Percentiles rank a stretch among this genome's conserved stretches.
Evolutionary conservation across 92 coral and sea anemone species (phyloP).

Genomic region (Zoanthus solanderi): DNA sequence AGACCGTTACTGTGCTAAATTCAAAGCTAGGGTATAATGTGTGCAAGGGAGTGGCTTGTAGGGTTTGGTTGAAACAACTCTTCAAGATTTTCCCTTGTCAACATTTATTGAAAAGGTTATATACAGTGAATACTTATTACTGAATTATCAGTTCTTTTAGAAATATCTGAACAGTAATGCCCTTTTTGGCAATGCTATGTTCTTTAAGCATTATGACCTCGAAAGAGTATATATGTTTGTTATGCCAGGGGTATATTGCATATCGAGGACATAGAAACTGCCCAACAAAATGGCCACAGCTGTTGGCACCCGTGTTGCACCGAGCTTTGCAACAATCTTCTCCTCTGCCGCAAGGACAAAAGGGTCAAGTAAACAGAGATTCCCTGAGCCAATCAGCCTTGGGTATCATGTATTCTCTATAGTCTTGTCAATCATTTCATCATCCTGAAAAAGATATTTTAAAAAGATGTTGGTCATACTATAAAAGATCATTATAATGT

Average conservation of each 20-base stretch:
- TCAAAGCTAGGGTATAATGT: no score
- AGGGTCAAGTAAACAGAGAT: slow-evolving; percentile 25
- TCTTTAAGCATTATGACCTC: slow-evolving; percentile 20
- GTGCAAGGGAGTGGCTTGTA: no score
- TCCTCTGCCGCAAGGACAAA: slow-evolving; percentile 59
- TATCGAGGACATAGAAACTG: slow-evolving; percentile 30
- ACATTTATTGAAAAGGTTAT: not conserved
- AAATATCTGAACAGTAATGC: not conserved
- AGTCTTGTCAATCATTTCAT: slow-evolving; percentile 44
- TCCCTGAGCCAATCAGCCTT: slow-evolving; percentile 17
- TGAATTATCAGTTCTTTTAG: not conserved
- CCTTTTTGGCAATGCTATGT: slow-evolving; percentile 3
- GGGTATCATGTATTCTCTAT: slow-evolving; percentile 38
- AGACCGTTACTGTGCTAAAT: no score
- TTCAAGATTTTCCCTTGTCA: not conserved
- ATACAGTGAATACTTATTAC: not conserved
- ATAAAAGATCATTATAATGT: no score
- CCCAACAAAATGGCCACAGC: slow-evolving; percentile 37
- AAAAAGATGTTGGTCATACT: no score
- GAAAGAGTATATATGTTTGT: slow-evolving; percentile 22
- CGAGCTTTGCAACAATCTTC: slow-evolving; percentile 7
- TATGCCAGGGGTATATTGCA: slow-evolving; percentile 24
- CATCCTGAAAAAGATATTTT: slow-evolving; percentile 30
- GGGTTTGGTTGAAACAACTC: no score
- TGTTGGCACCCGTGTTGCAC: not conserved